Base-by-base conservation (phyloP, 2,888 invertebrate genomes). In the Sinopyrophorus schimmeli region DNA sequence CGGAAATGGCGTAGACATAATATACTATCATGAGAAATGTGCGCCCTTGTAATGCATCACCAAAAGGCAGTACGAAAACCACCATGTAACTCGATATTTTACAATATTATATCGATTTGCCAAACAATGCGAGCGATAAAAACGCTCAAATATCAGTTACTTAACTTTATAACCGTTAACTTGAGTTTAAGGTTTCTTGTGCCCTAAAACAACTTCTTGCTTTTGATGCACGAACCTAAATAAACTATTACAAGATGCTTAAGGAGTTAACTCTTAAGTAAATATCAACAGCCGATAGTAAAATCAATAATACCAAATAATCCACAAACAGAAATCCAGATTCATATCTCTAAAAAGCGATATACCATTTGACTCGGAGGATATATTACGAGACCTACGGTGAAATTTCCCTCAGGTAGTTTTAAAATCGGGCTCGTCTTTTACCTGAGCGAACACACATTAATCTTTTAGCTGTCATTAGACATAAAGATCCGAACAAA, bases 231-330 rank as follows among this genome's bases (percentile, higher is more conserved):
- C 7, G 30, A 30, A 55, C 53, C 53, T 54, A 49, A 56, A 60
- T 48, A 65, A 67, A 66, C 65, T 64, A 64, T 66, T 65, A 65
- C 62, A 61, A 60, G 59, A 60, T 62, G 61, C 59, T 67, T 63
- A 63, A 66, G 63, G 63, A 64, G 63, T 63, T 64, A 62, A 63
- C 58, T 59, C 62, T 43, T 57, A 60, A 55, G 63, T 64, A 66
- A 68, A 68, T 66, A 67, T 68, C 65, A 60, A 63, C 62, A 55
- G 61, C 59, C 60, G 54, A 63, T 61, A 64, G 63, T 63, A 64
- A 55, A 66, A 67, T 68, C 68, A 67, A 68, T 68, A 68, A 63
- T 57, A 58, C 58, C 60, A 54, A 64, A 60, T 62, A 62, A 63
- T 63, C 61, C 18, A 48, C 51, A 51, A 39, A 47, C 49, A 49